phyloP scores from a whole-genome alignment of 2,888 invertebrate genomes.

The Drosophila trichaetosa region DNA sequence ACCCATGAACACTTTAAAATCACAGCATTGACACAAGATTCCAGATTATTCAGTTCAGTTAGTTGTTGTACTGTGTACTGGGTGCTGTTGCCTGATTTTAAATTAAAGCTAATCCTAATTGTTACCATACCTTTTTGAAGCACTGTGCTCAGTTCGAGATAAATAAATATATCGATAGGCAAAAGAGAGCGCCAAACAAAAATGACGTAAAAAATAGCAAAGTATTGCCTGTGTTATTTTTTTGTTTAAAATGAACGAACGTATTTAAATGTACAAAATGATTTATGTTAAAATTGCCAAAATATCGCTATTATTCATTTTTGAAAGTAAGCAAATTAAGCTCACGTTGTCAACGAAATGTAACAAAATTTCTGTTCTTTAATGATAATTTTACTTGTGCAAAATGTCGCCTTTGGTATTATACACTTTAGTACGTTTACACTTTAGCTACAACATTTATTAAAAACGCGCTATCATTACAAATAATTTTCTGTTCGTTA shows the following conservation, averaged over 20 bases:
- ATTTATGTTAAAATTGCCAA: background rate
- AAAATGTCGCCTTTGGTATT: background rate
- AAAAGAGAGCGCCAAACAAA: background rate
- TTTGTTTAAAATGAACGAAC: background rate
- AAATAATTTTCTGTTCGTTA: background rate
- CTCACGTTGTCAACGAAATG: background rate
- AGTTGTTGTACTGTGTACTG: slow-evolving; percentile 50
- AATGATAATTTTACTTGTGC: background rate
- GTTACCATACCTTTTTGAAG: background rate
- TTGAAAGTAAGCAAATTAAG: background rate
- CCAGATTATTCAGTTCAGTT: slow-evolving; percentile 22
- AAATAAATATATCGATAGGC: background rate
- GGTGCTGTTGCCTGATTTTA: slow-evolving; percentile 9
- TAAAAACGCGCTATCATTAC: background rate
- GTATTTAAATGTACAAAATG: background rate
- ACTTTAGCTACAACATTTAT: background rate
- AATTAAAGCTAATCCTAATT: background rate
- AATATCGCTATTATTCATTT: background rate
- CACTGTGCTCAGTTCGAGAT: background rate
- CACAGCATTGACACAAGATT: slow-evolving; percentile 6
- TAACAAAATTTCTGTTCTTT: background rate
- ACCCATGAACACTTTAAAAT: slow-evolving; percentile 2
- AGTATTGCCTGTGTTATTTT: background rate
- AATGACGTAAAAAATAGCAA: background rate
- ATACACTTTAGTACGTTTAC: background rate